phyloP scores from a whole-genome alignment of 2,888 invertebrate genomes.

The Malthinus flaveolus region DNA sequence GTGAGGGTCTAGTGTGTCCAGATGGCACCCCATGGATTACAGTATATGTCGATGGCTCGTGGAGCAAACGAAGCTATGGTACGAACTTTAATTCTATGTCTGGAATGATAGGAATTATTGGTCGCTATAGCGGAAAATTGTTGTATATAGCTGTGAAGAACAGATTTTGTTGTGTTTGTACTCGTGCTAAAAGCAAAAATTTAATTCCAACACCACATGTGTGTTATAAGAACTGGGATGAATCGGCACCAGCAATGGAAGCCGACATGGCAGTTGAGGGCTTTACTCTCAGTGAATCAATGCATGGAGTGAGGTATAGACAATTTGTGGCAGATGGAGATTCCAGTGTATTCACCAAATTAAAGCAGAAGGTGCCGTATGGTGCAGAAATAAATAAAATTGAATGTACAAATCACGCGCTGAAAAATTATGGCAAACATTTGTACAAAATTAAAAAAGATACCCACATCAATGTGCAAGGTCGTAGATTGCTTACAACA shows the following conservation, averaged over 20 bases:
- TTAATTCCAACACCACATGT: constrained; percentile 15
- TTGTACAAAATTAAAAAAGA: constrained; percentile 28
- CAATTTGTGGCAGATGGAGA: constrained; percentile 34
- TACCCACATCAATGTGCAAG: constrained; percentile 20
- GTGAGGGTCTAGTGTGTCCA: constrained; percentile 14
- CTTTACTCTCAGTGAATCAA: constrained; percentile 26
- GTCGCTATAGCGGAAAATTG: constrained; percentile 26
- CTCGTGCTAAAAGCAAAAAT: constrained; percentile 18
- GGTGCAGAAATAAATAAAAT: constrained; percentile 30
- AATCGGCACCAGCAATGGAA: constrained; percentile 30
- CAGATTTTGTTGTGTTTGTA: constrained; percentile 34
- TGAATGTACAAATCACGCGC: constrained; percentile 33
- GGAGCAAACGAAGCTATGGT: constrained; percentile 35
- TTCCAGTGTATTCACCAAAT: constrained; percentile 28
- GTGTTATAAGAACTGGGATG: constrained; percentile 33
- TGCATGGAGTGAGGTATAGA: constrained; percentile 26
- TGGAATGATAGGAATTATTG: constrained; percentile 34
- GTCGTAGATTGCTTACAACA: constrained; percentile 22
- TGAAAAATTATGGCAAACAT: constrained; percentile 35
- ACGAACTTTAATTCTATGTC: constrained; percentile 33
- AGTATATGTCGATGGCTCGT: constrained; percentile 36
- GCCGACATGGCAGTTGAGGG: constrained; percentile 30
- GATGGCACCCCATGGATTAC: constrained; percentile 33
- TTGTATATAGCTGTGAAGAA: constrained; percentile 33
- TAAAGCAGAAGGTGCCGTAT: constrained; percentile 32